phyloP scores from a whole-genome alignment of 2,113 vertebrate species.

The Dasyprocta punctata region DNA sequence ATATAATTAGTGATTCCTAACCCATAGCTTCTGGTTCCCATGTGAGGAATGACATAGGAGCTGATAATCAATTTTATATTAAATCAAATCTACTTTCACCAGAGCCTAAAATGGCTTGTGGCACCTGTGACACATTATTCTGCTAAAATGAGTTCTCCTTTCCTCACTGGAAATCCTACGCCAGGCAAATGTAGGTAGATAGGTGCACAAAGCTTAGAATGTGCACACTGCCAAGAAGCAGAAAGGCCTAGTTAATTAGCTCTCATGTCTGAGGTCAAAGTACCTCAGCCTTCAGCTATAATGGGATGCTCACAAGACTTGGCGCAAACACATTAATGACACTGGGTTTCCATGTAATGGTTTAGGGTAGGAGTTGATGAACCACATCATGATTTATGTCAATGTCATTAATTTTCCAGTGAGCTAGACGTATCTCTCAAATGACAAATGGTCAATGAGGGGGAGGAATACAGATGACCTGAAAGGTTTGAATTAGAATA shows the following conservation, averaged over 20 bases:
- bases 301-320: neutral
- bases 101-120: neutral
- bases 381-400: neutral
- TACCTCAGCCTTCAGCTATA: neutral
- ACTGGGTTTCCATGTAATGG: too few species aligned
- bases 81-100: neutral
- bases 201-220: neutral
- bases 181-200: neutral
- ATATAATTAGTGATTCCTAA: neutral
- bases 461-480: neutral
- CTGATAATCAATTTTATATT: neutral
- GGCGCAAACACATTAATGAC: neutral
- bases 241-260: too few species aligned
- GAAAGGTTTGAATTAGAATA: neutral
- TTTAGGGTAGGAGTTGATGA: neutral
- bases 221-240: rapidly evolving
- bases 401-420: neutral
- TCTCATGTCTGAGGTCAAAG: neutral
- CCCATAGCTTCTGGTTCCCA: neutral
- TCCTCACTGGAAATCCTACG: neutral
- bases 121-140: neutral
- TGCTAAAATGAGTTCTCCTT: neutral
- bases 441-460: neutral
- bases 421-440: neutral
- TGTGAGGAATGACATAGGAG: neutral